Evolutionary conservation across 2,888 invertebrate genomes (phyloP), one percentile per base, ranked within the genome.

Genomic region (Drosophila recens): DNA sequence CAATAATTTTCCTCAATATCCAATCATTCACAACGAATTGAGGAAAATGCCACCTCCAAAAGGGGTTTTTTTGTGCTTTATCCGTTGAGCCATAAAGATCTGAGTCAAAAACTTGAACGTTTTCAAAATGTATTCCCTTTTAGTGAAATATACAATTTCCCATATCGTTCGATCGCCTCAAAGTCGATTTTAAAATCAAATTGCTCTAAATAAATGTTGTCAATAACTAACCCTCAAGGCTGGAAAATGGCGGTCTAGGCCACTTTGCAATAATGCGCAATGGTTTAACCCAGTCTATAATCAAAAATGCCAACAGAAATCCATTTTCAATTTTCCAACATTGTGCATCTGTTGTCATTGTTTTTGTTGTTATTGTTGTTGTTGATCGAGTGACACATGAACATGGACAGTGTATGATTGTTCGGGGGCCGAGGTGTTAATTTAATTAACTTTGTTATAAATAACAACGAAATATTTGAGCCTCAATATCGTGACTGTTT

Each of bases 371-470:
- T 68, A 53, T 75, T 54, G 72, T 20, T 54, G 72, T 20, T 49
- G 40, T 72, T 57, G 63, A 65, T 72, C 64, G 62, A 82, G 67
- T 87, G 87, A 87, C 82, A 82, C 85, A 69, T 71, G 82, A 36
- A n/a, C 34, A 56, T 56, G 20, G 20, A n/a, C 30, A 11, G 27
- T 42, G n/a, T 34, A 36, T 46, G 74, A 40, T 51, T 34, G 51
- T 56, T 61, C 33, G 63, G 76, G 63, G 49, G 53, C 17, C 57
- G 54, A 73, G 52, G 84, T 85, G 85, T 75, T 89, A 86, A 86
- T 86, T 89, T 56, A 89, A 86, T 86, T 86, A 89, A 84, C 82
- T 82, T 70, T 72, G 82, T 75, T 80, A 84, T 87, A 89, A 87
- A 84, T 89, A 84, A 81, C 87, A 86, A 82, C 77, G 83, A 78